These are phyloP conservation scores for Chorisops tibialis DNA, from an alignment of 2,888 invertebrate species.

Conservation along the genomic window DNA sequence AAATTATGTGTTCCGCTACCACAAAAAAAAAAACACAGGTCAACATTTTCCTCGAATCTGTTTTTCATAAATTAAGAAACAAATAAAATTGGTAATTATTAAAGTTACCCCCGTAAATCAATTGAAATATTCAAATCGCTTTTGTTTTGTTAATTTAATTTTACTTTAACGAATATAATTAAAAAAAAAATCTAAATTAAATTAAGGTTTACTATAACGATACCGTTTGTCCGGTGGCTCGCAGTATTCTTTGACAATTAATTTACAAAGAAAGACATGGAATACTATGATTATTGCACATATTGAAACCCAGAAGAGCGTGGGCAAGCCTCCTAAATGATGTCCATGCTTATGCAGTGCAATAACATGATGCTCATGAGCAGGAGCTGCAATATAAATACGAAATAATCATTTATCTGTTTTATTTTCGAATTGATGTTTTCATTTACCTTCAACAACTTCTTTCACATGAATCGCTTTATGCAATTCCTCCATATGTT, in stretches of 20 bases:
- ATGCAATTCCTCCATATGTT: slow-evolving; percentile 85
- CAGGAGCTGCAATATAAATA: slow-evolving; percentile 61
- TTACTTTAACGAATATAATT: slow-evolving; percentile 14
- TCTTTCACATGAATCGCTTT: slow-evolving; percentile 87
- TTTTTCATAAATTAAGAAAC: too few relatives aligned
- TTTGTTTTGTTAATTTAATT: background rate
- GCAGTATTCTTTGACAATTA: slow-evolving; percentile 88
- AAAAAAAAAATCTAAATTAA: slow-evolving; percentile 38
- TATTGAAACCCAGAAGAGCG: slow-evolving; percentile 88
- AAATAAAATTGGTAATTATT: too few relatives aligned
- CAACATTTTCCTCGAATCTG: too few relatives aligned
- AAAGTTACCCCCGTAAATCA: too few relatives aligned
- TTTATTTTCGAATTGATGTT: background rate
- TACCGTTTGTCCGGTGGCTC: slow-evolving; percentile 65
- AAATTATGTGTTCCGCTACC: too few relatives aligned
- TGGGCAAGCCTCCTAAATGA: slow-evolving; percentile 83
- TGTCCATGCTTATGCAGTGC: slow-evolving; percentile 89
- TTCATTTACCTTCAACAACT: slow-evolving; percentile 60
- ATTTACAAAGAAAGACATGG: slow-evolving; percentile 87
- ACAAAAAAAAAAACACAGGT: too few relatives aligned
- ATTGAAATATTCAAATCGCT: too few relatives aligned
- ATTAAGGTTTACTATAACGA: slow-evolving; percentile 69
- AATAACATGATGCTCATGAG: slow-evolving; percentile 87
- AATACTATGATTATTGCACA: slow-evolving; percentile 84
- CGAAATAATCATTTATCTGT: background rate